A percentile compares a stretch with the other conserved stretches of the same genome.
Conservation (phyloP, 92 coral and sea anemone genomes). For the Siderastrea radians region DNA sequence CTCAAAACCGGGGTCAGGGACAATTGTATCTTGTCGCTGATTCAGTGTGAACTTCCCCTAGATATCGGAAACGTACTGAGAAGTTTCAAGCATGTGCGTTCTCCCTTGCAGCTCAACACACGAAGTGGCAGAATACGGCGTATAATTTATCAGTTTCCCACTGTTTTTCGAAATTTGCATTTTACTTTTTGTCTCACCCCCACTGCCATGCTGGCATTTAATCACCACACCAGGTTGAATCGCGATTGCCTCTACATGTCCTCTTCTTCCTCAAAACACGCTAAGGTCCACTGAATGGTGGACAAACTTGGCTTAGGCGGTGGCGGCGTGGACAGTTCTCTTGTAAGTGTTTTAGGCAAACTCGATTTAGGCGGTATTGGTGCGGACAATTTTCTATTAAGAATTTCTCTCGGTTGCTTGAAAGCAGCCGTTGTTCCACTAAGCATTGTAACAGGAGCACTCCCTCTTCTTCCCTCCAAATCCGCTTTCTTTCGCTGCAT, state of each 20-base stretch:
- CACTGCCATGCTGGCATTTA: too few relatives aligned
- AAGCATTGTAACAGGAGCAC: conserved; percentile 21
- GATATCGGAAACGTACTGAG: too few relatives aligned
- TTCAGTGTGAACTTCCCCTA: too few relatives aligned
- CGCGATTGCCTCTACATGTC: background rate
- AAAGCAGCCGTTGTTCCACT: conserved; percentile 6
- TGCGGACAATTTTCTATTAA: conserved; percentile 2
- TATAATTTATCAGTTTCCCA: too few relatives aligned
- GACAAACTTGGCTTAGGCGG: background rate
- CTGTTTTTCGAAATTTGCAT: too few relatives aligned
- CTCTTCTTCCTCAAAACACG: conserved; percentile 8
- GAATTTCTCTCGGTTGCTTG: background rate
- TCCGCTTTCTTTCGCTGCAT: background rate
- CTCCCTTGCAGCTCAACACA: too few relatives aligned
- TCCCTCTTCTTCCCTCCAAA: conserved; percentile 14
- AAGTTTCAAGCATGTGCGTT: too few relatives aligned
- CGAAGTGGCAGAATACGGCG: too few relatives aligned
- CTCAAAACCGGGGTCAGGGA: too few relatives aligned
- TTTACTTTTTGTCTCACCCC: too few relatives aligned
- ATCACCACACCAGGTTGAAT: background rate
- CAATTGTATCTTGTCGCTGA: too few relatives aligned
- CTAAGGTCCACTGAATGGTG: background rate
- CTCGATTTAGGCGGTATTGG: background rate
- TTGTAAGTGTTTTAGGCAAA: background rate
- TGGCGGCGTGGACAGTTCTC: too few relatives aligned